Base-by-base conservation (phyloP, 92 coral and sea anemone genomes). In the Zoanthus sociatus region DNA sequence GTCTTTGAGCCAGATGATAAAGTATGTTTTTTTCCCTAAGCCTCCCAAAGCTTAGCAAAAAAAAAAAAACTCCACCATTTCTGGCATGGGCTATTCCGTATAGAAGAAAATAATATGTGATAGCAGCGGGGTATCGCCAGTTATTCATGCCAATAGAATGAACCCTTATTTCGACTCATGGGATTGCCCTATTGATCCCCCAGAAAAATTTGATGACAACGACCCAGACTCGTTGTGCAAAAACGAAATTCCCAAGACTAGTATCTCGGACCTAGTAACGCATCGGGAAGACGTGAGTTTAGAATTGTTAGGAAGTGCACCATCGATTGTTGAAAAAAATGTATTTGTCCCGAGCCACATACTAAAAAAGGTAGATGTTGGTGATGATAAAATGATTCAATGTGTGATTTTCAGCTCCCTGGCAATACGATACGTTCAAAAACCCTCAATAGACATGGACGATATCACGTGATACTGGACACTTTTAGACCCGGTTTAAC, bases 11-110 rank as follows among this genome's bases (percentile, higher is more conserved):
- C 91, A 45, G 98, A 93, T 7, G 87, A 88, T 8, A 73, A 63
- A 14, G 95, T 92, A 12, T 90, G 95, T 93, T 93, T 86, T 13
- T 92, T 46, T 50, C 10, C 95, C 95, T 0, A 46, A 16, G 7
- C 69, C 82, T 0, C 73, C 8, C 58, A 48, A 14, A 90, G 95
- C 0, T 15, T 92, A 21, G 67, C 95, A 2, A 87, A 87, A 72
- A 90, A 92, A 47, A 33, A n/a, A n/a, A n/a, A n/a, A n/a, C 76
- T 90, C 0, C 44, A 82, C 5, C 93, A 92, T 46, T 53, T 86
- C 3, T 91, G 88, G 88, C 88, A 88, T 15, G 93, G 91, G 0
- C 91, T 92, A 0, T 91, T 54, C 55, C 48, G 93, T 1, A 79
- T 88, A 13, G 86, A 53, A 4, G 71, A 83, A 15, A 54, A 79